Evolutionary conservation across 2,888 invertebrate species (phyloP).

Genomic region (Zeuzera pyrina): DNA sequence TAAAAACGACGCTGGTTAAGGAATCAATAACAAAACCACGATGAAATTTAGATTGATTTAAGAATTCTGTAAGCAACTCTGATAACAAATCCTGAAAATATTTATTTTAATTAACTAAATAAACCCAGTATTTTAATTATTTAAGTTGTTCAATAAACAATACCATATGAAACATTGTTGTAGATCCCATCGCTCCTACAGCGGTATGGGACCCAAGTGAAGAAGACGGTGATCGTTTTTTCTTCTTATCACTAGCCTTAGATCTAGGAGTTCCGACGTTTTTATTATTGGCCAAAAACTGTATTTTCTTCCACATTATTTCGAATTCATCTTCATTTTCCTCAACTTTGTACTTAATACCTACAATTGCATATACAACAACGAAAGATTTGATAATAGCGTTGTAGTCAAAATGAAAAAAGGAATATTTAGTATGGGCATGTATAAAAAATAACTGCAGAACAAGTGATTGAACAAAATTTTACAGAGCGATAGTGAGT

Average conservation of each 20-base stretch:
- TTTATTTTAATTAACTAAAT: slow-evolving; percentile 4
- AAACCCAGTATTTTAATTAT: neutral
- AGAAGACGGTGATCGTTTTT: slow-evolving; percentile 36
- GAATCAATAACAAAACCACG: slow-evolving; percentile 53
- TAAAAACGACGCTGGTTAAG: slow-evolving; percentile 45
- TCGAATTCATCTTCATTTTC: slow-evolving; percentile 44
- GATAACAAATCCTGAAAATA: slow-evolving; percentile 42
- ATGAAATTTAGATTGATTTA: slow-evolving; percentile 35
- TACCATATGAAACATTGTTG: slow-evolving; percentile 54
- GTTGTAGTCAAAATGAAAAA: no score
- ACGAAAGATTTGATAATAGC: no score
- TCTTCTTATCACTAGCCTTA: slow-evolving; percentile 48
- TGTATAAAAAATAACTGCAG: no score
- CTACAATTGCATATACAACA: no score
- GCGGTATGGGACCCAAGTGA: slow-evolving; percentile 35
- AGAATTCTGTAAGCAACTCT: slow-evolving; percentile 45
- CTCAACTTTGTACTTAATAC: slow-evolving; percentile 19
- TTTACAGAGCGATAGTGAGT: no score
- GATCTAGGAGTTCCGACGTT: slow-evolving; percentile 44
- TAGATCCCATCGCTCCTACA: slow-evolving; percentile 38
- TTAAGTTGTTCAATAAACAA: slow-evolving; percentile 1
- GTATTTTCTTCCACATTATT: slow-evolving; percentile 38
- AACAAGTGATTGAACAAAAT: no score
- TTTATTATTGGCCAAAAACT: slow-evolving; percentile 35
- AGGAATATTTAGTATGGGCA: no score